These are phyloP conservation scores for Dione juno DNA, from an alignment of 2,888 invertebrate species.

Conservation along the genomic window DNA sequence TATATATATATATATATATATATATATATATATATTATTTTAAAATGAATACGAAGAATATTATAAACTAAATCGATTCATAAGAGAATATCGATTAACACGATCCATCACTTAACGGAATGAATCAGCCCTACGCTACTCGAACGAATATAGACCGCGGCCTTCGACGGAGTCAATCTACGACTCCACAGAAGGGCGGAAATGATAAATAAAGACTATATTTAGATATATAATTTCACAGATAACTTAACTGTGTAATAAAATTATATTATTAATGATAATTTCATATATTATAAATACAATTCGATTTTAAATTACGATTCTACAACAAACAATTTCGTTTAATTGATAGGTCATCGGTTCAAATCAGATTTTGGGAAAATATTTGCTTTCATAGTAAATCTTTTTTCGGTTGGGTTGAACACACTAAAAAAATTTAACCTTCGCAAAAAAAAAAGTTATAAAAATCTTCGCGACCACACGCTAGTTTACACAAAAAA, in stretches of 20 bases:
- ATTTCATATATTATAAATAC: background rate
- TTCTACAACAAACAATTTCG: too few species aligned
- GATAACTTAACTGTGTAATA: slow-evolving; percentile 22
- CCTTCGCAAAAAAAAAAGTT: too few species aligned
- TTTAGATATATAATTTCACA: slow-evolving; percentile 33
- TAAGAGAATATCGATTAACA: slow-evolving; percentile 33
- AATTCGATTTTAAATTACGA: too few species aligned
- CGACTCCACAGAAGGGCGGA: slow-evolving; percentile 41
- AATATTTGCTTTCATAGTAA: too few species aligned
- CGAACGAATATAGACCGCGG: slow-evolving; percentile 63
- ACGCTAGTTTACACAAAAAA: too few species aligned
- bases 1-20: background rate
- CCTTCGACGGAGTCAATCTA: slow-evolving; percentile 64
- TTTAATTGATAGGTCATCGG: too few species aligned
- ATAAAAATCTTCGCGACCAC: too few species aligned
- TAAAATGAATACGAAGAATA: slow-evolving; percentile 44
- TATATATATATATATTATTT: too few species aligned
- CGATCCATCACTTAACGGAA: slow-evolving; percentile 51
- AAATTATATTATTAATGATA: background rate
- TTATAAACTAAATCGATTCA: slow-evolving; percentile 29
- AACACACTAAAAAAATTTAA: too few species aligned
- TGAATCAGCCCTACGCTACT: slow-evolving; percentile 56
- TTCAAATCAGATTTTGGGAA: too few species aligned
- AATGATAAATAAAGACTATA: slow-evolving; percentile 40
- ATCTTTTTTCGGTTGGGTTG: too few species aligned